These are phyloP conservation scores for Cosmia pyralina DNA, from an alignment of 2,888 invertebrate species.

Conservation along the genomic window DNA sequence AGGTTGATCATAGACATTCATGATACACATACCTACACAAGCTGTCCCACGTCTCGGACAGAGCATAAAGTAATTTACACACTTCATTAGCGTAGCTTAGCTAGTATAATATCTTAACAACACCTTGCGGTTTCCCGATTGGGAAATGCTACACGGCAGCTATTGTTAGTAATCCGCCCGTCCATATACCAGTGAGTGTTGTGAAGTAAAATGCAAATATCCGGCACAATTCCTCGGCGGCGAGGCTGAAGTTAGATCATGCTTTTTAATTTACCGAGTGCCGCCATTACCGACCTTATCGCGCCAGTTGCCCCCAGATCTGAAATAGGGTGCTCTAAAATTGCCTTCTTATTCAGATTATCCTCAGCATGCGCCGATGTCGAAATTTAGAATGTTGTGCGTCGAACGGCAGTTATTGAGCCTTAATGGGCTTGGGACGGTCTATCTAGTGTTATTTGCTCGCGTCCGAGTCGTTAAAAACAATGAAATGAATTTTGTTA, in stretches of 20 bases:
- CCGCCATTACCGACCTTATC: constrained; percentile 81
- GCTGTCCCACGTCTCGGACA: constrained; percentile 26
- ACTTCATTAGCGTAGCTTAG: constrained; percentile 53
- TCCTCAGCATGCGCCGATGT: constrained; percentile 75
- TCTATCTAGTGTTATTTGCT: constrained; percentile 71
- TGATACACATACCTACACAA: constrained; percentile 8
- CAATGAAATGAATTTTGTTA: constrained; percentile 77
- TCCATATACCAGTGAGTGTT: constrained; percentile 68
- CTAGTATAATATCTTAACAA: constrained; percentile 52
- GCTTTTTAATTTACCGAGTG: constrained; percentile 86
- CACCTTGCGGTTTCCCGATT: constrained; percentile 48
- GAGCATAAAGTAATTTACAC: constrained; percentile 50
- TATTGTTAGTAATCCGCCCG: constrained; percentile 52
- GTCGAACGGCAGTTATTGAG: constrained; percentile 77
- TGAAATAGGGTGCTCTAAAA: constrained; percentile 79
- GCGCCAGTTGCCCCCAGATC: constrained; percentile 78
- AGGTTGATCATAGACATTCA: constrained; percentile 3
- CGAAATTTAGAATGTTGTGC: constrained; percentile 77
- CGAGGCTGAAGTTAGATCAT: constrained; percentile 74
- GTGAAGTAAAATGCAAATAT: constrained; percentile 79
- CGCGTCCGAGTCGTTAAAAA: constrained; percentile 74
- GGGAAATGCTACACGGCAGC: constrained; percentile 27
- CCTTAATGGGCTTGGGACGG: constrained; percentile 75
- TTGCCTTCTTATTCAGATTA: constrained; percentile 81
- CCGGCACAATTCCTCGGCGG: constrained; percentile 72